Conservation (phyloP, 2,888 invertebrate genomes). For the Rhagium mordax region DNA sequence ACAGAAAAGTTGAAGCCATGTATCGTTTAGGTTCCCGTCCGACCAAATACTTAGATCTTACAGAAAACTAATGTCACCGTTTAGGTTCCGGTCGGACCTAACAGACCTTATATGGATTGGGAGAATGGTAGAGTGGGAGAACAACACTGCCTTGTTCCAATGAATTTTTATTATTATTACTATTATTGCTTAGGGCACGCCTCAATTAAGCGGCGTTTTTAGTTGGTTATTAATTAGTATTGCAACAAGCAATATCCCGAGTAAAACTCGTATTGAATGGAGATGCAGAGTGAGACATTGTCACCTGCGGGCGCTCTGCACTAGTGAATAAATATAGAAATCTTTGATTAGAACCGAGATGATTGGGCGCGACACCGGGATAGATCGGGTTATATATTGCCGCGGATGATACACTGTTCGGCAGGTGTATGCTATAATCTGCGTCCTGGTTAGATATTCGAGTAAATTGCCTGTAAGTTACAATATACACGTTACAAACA, state of each 20-base stretch:
- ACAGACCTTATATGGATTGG: too few relatives aligned
- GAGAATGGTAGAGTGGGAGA: too few relatives aligned
- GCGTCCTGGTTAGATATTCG: conserved; percentile 50
- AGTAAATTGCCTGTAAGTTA: conserved; percentile 51
- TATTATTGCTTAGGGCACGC: not conserved
- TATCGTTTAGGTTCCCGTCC: too few relatives aligned
- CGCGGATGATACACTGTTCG: conserved; percentile 61
- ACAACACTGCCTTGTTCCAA: too few relatives aligned
- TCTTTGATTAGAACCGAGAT: conserved; percentile 64
- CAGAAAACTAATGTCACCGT: too few relatives aligned
- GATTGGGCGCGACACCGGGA: conserved; percentile 59
- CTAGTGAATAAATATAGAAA: conserved; percentile 59
- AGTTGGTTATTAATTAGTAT: not conserved
- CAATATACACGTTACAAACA: conserved; percentile 49
- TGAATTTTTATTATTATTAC: too few relatives aligned
- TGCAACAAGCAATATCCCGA: not conserved
- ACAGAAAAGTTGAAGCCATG: too few relatives aligned
- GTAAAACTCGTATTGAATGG: not conserved
- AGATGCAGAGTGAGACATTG: conserved; percentile 17
- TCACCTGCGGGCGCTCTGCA: conserved; percentile 18
- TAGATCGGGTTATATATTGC: conserved; percentile 57
- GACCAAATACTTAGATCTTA: too few relatives aligned
- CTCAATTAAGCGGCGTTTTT: not conserved
- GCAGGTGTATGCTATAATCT: conserved; percentile 55
- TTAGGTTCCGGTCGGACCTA: too few relatives aligned